phyloP scores from a whole-genome alignment of 2,797 vertebrate species.

The Choloepus didactylus region DNA sequence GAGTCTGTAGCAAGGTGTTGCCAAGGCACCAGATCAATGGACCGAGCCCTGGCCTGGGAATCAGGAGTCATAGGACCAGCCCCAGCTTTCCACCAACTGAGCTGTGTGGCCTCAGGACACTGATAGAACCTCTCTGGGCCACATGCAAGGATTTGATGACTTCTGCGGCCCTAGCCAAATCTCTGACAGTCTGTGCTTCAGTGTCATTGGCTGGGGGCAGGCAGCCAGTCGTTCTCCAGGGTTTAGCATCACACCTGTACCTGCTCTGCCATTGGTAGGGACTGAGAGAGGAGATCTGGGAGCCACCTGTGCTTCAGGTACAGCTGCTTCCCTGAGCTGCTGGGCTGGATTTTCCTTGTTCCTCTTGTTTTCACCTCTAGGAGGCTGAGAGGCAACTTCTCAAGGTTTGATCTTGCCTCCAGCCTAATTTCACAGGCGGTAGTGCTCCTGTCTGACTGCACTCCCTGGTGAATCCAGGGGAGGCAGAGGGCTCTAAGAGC shows the following conservation, averaged over 20 bases:
- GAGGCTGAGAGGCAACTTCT: not conserved
- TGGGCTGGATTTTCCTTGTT: not conserved
- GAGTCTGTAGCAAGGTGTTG: not conserved
- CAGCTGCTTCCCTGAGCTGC: not conserved
- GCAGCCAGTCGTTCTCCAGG: not conserved
- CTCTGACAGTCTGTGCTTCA: not conserved
- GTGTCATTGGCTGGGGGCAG: not conserved
- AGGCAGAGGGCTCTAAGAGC: not conserved
- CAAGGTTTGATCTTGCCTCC: not conserved
- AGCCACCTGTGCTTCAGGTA: rapidly evolving
- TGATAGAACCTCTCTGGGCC: not conserved
- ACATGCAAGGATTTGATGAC: not conserved
- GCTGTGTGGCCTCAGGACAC: not conserved
- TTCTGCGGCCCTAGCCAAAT: not conserved
- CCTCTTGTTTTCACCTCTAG: not conserved
- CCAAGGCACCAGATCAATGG: not conserved
- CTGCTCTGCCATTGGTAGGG: not conserved
- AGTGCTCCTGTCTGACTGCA: not conserved
- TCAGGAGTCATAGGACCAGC: not conserved
- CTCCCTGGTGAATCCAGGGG: not conserved
- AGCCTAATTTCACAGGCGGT: not conserved
- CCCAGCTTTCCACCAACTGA: not conserved
- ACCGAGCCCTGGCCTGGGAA: not conserved
- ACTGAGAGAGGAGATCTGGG: not conserved
- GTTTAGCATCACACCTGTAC: not conserved